These are phyloP conservation scores for Harpagoxenus sublaevis DNA, from an alignment of 2,888 invertebrate species.

Conservation along the genomic window DNA sequence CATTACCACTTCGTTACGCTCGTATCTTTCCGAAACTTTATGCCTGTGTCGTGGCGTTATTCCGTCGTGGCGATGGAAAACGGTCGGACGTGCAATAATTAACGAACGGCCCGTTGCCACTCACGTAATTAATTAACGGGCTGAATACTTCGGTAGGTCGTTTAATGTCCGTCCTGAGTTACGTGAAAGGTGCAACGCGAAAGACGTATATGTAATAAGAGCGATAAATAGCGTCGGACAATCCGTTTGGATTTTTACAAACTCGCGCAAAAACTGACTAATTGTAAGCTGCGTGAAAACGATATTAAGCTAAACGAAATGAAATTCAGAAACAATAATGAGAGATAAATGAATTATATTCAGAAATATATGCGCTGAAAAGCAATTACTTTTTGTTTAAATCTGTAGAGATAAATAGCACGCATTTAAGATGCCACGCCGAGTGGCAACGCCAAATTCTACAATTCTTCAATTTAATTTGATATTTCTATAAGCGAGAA, in stretches of 20 bases:
- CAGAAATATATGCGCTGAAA: neutral
- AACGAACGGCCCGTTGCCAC: slow-evolving; percentile 56
- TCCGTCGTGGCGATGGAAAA: slow-evolving; percentile 56
- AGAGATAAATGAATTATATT: neutral
- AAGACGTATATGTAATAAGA: neutral
- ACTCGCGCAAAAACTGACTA: neutral
- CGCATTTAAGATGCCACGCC: neutral
- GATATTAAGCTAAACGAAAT: neutral
- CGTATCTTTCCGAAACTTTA: slow-evolving; percentile 78
- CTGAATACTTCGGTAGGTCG: slow-evolving; percentile 43
- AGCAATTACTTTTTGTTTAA: neutral
- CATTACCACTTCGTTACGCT: slow-evolving; percentile 82
- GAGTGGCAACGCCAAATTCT: too few relatives aligned
- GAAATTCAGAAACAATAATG: neutral
- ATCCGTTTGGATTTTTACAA: neutral
- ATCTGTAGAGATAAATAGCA: neutral
- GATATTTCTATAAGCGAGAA: neutral
- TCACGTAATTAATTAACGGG: slow-evolving; percentile 71
- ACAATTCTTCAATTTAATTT: neutral
- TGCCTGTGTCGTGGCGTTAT: slow-evolving; percentile 56
- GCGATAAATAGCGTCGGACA: neutral
- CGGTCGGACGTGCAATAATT: slow-evolving; percentile 65
- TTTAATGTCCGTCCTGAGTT: slow-evolving; percentile 25
- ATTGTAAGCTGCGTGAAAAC: neutral
- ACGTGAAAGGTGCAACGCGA: slow-evolving; percentile 21